These are phyloP conservation scores for Asteroscopus sphinx DNA, from an alignment of 2,888 invertebrate species.

Conservation along the genomic window DNA sequence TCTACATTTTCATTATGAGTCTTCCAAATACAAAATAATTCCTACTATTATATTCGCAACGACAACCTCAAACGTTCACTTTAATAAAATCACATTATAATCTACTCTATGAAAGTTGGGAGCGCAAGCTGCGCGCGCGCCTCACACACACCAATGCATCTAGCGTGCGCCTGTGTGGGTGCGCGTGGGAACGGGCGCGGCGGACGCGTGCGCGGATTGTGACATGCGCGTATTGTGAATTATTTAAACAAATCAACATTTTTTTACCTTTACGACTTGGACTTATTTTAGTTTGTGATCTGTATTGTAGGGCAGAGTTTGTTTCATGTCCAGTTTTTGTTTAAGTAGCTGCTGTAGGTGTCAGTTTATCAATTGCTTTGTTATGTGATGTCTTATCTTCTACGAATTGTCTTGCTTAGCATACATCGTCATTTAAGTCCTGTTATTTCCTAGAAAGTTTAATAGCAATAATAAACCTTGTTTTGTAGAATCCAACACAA, in stretches of 20 bases:
- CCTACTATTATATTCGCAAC: conserved; percentile 21
- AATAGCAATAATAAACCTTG: too few species aligned
- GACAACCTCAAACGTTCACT: conserved; percentile 5
- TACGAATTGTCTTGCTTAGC: not conserved
- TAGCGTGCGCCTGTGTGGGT: conserved; percentile 69
- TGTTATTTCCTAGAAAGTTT: too few species aligned
- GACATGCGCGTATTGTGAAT: conserved; percentile 83
- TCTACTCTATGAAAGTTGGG: conserved; percentile 68
- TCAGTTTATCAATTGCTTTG: not conserved
- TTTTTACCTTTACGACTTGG: conserved; percentile 62
- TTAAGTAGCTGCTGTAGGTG: too few species aligned
- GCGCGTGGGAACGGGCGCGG: conserved; percentile 86
- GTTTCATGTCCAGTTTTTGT: not conserved
- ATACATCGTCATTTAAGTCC: too few species aligned
- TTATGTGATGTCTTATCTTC: too few species aligned
- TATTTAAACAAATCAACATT: conserved; percentile 68
- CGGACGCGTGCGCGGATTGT: conserved; percentile 85
- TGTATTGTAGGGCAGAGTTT: not conserved
- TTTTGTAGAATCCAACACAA: not conserved
- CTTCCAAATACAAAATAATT: not conserved
- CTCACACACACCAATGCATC: conserved; percentile 62
- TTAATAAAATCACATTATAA: conserved; percentile 41
- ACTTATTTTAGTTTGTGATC: conserved; percentile 49
- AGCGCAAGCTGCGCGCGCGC: conserved; percentile 80
- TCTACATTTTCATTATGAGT: not conserved